These are phyloP conservation scores for Norana najaformis DNA, from an alignment of 2,888 invertebrate genomes.

Conservation along the genomic window DNA sequence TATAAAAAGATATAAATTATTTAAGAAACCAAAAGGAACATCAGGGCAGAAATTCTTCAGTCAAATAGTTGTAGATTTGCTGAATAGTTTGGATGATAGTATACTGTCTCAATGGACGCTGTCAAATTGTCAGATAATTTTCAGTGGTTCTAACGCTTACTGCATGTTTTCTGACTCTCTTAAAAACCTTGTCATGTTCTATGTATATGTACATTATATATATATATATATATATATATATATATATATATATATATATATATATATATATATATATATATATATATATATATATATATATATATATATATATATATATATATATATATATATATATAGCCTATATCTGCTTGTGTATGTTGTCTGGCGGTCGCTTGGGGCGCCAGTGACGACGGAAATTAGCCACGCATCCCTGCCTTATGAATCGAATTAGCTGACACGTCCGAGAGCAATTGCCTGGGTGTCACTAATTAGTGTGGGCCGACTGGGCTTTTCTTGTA, in stretches of 20 bases:
- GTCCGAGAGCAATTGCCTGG: background rate
- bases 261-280: background rate
- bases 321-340: constrained; percentile 28
- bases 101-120: too few relatives aligned
- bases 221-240: background rate
- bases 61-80: too few relatives aligned
- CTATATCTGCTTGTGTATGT: constrained; percentile 9
- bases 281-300: constrained; percentile 16
- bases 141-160: too few relatives aligned
- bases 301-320: background rate
- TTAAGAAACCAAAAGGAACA: too few relatives aligned
- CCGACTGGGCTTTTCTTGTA: background rate
- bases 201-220: background rate
- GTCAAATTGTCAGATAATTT: too few relatives aligned
- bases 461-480: background rate
- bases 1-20: too few relatives aligned
- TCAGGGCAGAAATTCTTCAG: too few relatives aligned
- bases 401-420: constrained; percentile 6
- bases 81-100: too few relatives aligned
- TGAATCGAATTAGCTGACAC: constrained; percentile 7
- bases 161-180: too few relatives aligned
- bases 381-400: background rate
- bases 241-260: constrained; percentile 26
- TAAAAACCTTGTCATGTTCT: too few relatives aligned
- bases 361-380: background rate